Conservation (phyloP, 1,140 invertebrate genomes). For the Babylonia areolata region DNA sequence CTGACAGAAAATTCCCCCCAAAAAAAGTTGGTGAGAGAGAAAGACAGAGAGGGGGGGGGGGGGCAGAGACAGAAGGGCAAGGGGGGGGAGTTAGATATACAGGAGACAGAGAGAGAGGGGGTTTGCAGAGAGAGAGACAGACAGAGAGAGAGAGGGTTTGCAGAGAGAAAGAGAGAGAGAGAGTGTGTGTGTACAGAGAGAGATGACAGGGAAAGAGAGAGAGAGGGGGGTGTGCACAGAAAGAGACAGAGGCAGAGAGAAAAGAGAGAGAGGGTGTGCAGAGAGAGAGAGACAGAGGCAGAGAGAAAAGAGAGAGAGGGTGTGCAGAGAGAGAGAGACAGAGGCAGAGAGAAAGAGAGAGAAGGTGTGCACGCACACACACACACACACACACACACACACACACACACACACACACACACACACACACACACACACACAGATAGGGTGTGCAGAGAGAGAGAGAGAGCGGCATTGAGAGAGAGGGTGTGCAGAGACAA, state of each 20-base stretch:
- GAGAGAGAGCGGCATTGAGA: background rate
- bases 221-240: background rate
- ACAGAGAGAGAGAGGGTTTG: background rate
- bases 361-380: no score
- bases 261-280: background rate
- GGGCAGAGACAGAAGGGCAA: background rate
- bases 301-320: background rate
- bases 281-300: background rate
- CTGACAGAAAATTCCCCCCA: no score
- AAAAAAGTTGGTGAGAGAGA: conserved; percentile 12
- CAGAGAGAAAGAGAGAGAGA: background rate
- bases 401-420: no score
- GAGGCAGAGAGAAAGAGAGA: no score
- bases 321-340: background rate
- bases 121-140: background rate
- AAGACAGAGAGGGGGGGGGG: background rate
- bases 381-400: no score
- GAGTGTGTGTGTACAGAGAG: background rate
- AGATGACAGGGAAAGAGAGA: background rate
- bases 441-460: no score
- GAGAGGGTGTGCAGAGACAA: background rate
- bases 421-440: no score
- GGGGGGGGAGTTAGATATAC: background rate
- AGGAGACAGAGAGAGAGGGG: background rate
- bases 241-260: background rate